Base-by-base conservation (phyloP, 2,797 vertebrate genomes). In the Gymnoscopelus braueri region DNA sequence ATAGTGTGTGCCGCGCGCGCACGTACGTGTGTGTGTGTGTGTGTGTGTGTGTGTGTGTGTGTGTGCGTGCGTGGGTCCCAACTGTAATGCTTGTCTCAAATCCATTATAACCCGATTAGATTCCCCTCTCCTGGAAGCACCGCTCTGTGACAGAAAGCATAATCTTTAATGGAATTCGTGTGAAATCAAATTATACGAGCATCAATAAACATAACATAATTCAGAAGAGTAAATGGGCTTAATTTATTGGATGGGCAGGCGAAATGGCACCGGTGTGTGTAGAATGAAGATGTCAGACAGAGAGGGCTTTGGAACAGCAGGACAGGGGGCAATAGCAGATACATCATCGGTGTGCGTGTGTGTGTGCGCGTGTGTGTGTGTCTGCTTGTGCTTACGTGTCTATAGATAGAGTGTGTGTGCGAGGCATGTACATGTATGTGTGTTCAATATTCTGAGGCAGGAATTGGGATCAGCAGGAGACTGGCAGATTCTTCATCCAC, bases 131-230 rank as follows among this genome's bases (percentile, higher is more conserved):
- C 88, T 93, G 91, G 90, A 92, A 91, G 90, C 81, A 75, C 68
- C 72, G 76, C 82, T 89, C 90, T 86, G 88, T 92, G 90, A 93
- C 91, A 90, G 86, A 87, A 88, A 85, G 89, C 89, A 90, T 90
- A 88, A 94, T 95, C 94, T 94, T 95, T 95, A 95, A 96, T 96
- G 95, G 94, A 95, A 95, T 96, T 95, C 95, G 95, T 95, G 94
- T 94, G 94, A 95, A 96, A 96, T 96, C 92, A 95, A 95, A 96
- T 96, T 95, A 95, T 93, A 91, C 90, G 91, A 94, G 95, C 94
- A 94, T 96, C 95, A 94, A 94, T 95, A 94, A 95, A 95, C 95
- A 95, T 95, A 94, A 95, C 94, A 93, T 95, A 94, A 94, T 95
- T 95, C 95, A 95, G 94, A 95, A 94, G 94, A 94, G 93, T 95